Evolutionary conservation across 2,888 invertebrate genomes (phyloP), one percentile per base, ranked within the genome.

Genomic region (Rhamnusium bicolor): DNA sequence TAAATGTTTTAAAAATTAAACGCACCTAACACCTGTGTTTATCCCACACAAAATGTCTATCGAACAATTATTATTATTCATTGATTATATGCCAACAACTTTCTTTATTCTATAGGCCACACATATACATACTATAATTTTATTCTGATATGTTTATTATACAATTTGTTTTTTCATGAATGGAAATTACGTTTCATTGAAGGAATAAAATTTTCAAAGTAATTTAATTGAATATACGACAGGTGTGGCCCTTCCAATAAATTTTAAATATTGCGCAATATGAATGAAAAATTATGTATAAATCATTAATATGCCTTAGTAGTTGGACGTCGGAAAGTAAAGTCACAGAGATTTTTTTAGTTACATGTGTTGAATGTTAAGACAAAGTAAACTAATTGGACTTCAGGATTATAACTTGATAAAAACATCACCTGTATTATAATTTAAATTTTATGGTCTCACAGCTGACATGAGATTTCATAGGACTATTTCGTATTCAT

Each of bases 21-120:
- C 63, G 51, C 63, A 63, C 63, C 63, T 63, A 49, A 63, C 63
- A 63, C 63, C 63, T 63, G 63, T 63, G 46, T 27, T 14, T 63
- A 63, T 63, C 63, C 63, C 63, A 63, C 61, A 61, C 63, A 16
- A 63, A 63, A 63, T 63, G 24, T 51, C 63, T 49, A 49, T 49
- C 10, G 49, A 27, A 63, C 51, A 63, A 63, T 63, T 63, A 63
- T 62, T 62, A 62, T 62, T 62, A 62, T 62, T 49, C 63, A 63
- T 49, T 18, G 63, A 63, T 58, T 32, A 51, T 46, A 27, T 27
- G 27, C 24, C 51, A 49, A 47, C 62, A 16, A 47, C 63, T 51
- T 49, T 49, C 63, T 63, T 62, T 49, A 51, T 51, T 51, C 63
- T 47, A 27, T 27, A 47, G 63, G 49, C 49, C 63, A 51, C 51